Base-by-base conservation (phyloP, 2,797 vertebrate genomes). In the Macropus fuliginosus region DNA sequence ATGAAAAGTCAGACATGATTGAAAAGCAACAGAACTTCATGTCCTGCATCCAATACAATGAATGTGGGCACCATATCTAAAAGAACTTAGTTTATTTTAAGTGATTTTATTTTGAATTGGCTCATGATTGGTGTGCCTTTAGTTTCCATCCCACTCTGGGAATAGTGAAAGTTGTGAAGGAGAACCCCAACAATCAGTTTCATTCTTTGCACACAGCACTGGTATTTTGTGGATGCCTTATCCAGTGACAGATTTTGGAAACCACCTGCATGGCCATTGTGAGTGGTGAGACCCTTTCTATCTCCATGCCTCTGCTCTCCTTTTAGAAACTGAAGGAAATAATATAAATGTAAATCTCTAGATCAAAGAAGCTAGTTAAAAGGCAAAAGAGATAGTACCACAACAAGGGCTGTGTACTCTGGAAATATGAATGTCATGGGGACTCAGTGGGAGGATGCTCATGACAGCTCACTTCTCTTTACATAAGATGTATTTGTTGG, bases 381-480 rank as follows among this genome's bases (percentile, higher is more conserved):
- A 28, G 40, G 24, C 21, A 27, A 87, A 5, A 94, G 46, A 4
- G 50, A 54, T 95, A 93, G 34, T 91, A 54, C 34, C 21, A 16
- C n/a, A 50, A 10, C 21, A 94, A 93, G 91, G 59, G 27, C 46
- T 95, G 96, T 50, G 55, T 95, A 54, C 46, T 95, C 95, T 89
- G 89, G 16, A 0, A 91, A 4, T 31, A 46, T 21, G 59, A 74
- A 34, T 66, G 27, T 95, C 90, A 95, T n/a, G 54, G 92, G 2
- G 21, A 55, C 27, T 62, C 13, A 55, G 40, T 50, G 40, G 74
- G 29, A 92, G 55, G 56, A 29, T 94, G 28, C 27, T 27, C 93
- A 81, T 90, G 91, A 94, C 40, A 50, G 95, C 94, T 97, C 59
- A 97, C 74, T 96, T 97, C 92, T 96, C 96, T 96, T 94, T 96